Base-by-base conservation (phyloP, 1,140 invertebrate genomes). In the Drosophila arizonae region DNA sequence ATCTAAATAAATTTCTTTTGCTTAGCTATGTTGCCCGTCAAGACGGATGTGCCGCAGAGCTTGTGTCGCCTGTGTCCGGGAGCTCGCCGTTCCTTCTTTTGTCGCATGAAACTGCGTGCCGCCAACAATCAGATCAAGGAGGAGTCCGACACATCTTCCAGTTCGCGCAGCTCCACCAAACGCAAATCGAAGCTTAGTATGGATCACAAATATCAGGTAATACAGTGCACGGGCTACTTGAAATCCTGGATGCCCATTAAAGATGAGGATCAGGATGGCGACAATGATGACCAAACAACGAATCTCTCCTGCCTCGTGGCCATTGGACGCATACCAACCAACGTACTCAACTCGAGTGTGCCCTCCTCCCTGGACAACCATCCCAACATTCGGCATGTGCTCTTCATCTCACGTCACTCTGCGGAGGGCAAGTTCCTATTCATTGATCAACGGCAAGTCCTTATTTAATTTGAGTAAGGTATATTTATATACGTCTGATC, bases 341-440 rank as follows among this genome's bases (percentile, higher is more conserved):
- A 93, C 73, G 92, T 94, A 21, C 91, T 90, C 0, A 77, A 88
- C 10, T 77, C 92, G n/a, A 91, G 84, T 56, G 50, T 81, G n/a
- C 86, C 90, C 17, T 72, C 92, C 5, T 91, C 93, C 3, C 62
- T 91, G 56, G 82, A 89, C 46, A 90, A 81, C 33, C 76, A 91
- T 76, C 90, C 93, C 1, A 93, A 93, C 48, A 90, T 93, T 8
- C 91, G 94, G 30, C 93, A 93, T 8, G 93, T 95, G 50, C 94
- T 95, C 85, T 97, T 96, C 90, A 94, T 95, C 66, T 98, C 97
- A 0, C 93, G 98, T 48, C 98, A 99, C 92, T 96, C 96, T 11
- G 95, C 96, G 56, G 98, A 99, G 88, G 98, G 98, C 28, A 99
- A 98, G 93, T 99, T 99, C 91, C 95, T 98, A 3, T 99, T 99